These are phyloP conservation scores for Holocentrus rufus DNA, from an alignment of 2,797 vertebrate species.

Conservation along the genomic window DNA sequence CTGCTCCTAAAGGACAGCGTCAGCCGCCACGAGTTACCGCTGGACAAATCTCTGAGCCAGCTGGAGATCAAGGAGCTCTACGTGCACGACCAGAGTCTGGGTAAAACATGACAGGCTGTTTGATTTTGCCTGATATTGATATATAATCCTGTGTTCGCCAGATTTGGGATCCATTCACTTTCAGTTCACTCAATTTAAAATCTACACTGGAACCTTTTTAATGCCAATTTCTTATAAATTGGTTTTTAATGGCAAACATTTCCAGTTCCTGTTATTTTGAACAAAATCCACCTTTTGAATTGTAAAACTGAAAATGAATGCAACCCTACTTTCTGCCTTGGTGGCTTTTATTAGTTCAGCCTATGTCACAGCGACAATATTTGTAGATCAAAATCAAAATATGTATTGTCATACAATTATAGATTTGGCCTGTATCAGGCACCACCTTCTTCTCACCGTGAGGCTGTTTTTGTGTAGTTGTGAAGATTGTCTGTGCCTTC, in stretches of 20 bases:
- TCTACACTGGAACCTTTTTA: neutral
- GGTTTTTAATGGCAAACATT: neutral
- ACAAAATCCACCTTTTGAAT: neutral
- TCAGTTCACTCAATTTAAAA: neutral
- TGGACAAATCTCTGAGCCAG: conserved; percentile 89
- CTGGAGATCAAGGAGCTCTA: conserved; percentile 94
- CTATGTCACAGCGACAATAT: too few relatives aligned
- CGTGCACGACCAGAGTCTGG: conserved; percentile 89
- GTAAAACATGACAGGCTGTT: conserved; percentile 72
- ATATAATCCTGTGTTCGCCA: neutral
- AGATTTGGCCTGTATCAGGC: too few relatives aligned
- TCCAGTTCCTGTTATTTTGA: neutral
- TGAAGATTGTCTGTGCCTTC: neutral
- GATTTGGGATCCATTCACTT: neutral
- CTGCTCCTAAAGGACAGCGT: conserved; percentile 88
- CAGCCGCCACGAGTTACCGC: conserved; percentile 88
- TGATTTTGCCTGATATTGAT: neutral
- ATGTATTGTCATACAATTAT: too few relatives aligned
- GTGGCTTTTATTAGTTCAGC: neutral
- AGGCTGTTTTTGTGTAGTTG: too few relatives aligned
- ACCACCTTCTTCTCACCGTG: too few relatives aligned
- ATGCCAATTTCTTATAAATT: neutral
- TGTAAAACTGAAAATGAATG: neutral
- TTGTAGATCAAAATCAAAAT: too few relatives aligned
- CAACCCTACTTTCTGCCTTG: neutral